Evolutionary conservation across 2,888 invertebrate species (phyloP), one percentile per base, ranked within the genome.

Genomic region (Pegoplata infirma): DNA sequence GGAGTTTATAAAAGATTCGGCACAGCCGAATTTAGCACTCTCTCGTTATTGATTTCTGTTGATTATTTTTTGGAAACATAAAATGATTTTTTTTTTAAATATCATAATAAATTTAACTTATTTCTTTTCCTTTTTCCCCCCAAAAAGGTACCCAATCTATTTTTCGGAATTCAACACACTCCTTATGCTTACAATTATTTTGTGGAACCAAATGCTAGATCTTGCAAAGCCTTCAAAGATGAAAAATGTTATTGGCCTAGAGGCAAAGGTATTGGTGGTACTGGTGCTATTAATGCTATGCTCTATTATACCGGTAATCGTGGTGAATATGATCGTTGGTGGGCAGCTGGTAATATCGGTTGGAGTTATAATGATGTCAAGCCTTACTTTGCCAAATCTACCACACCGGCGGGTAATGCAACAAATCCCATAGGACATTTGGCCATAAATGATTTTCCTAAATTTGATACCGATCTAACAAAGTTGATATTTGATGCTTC

Each of bases 401-500:
- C 92, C 85, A 88, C 90, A 10, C 53, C 74, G 5, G 78, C 81
- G 1, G 81, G 82, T 40, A 84, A 86, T 44, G 86, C 87, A 19
- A 90, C 90, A 61, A 90, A 90, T 1, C 86, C 86, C 1, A 89
- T 88, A 4, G 92, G 92, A 1, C 90, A 89, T 12, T 81, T 91
- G 56, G 85, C 87, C 3, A 82, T 92, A 1, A 88, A 89, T 77
- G 46, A 68, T 1, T 82, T 81, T 36, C 23, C 12, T 0, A 8
- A 19, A 0, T n/a, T 81, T 47, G 86, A 84, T 74, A 87, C 88
- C 23, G 87, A 87, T 46, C 21, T 81, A 28, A 91, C 91, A 0
- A 88, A 91, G 4, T 92, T 93, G 84, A 92, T 95, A 81, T 86
- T 95, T 28, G 90, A 91, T 82, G 94, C 94, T 0, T 94, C 92